Percentiles rank a stretch among this genome's conserved stretches.
Evolutionary conservation across 1,140 invertebrate species (phyloP).

Genomic region (Drosophila trapezifrons): DNA sequence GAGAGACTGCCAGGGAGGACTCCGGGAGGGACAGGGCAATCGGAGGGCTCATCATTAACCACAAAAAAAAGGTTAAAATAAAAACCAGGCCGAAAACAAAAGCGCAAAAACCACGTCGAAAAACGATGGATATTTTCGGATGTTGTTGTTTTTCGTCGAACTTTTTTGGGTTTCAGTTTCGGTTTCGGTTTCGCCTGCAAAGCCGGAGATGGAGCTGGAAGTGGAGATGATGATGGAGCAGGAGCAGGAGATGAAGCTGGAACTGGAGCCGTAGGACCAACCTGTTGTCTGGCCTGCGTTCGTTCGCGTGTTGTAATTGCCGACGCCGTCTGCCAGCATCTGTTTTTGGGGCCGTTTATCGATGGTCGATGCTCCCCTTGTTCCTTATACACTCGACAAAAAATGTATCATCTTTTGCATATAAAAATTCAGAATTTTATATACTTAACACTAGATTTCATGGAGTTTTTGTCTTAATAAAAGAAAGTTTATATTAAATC

Average conservation of each 20-base stretch:
- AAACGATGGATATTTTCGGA: conserved; percentile 52
- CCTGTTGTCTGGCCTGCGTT: conserved; percentile 66
- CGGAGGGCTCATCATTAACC: conserved; percentile 69
- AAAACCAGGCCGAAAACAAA: conserved; percentile 54
- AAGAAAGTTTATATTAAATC: too few relatives aligned
- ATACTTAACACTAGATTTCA: too few relatives aligned
- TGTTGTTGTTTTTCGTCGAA: conserved; percentile 24
- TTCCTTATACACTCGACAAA: conserved; percentile 14
- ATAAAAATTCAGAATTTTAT: neutral
- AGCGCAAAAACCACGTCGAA: conserved; percentile 68
- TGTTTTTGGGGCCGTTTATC: conserved; percentile 71
- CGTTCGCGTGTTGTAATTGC: conserved; percentile 80
- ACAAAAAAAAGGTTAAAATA: conserved; percentile 47
- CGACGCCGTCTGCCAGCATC: conserved; percentile 70
- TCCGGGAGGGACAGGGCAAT: conserved; percentile 24
- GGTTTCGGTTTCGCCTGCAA: conserved; percentile 38
- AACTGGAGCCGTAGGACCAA: conserved; percentile 39
- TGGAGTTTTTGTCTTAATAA: too few relatives aligned
- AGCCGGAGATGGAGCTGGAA: conserved; percentile 19
- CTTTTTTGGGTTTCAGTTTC: conserved; percentile 56
- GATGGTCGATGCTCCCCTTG: conserved; percentile 44
- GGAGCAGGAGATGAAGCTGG: conserved; percentile 15
- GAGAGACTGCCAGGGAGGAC: neutral
- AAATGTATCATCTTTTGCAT: neutral
- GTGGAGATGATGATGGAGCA: conserved; percentile 3